phyloP scores from a whole-genome alignment of 2,888 invertebrate genomes.

The Pinctada fucata region DNA sequence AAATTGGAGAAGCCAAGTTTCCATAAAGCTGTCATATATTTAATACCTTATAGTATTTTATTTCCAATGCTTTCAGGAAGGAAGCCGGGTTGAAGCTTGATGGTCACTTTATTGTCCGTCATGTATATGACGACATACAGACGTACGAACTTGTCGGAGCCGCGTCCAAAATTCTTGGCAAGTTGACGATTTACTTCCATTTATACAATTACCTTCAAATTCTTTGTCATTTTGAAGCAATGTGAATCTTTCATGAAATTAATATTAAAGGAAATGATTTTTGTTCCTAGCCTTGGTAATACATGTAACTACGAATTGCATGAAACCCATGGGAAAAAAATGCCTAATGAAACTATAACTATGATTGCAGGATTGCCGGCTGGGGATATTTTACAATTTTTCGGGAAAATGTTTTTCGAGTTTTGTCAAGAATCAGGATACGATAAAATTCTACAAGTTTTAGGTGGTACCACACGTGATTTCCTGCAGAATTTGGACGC shows the following conservation, averaged over 20 bases:
- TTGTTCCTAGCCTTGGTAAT: no score
- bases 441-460: constrained; percentile 94
- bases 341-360: no score
- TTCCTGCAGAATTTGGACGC: constrained; percentile 97
- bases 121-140: constrained; percentile 96
- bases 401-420: constrained; percentile 72
- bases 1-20: no score
- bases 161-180: constrained; percentile 93
- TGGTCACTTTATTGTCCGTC: constrained; percentile 94
- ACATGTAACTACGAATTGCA: no score
- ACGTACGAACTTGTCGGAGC: constrained; percentile 95
- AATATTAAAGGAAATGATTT: no score
- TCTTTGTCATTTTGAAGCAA: no score
- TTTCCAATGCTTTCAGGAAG: constrained; percentile 82
- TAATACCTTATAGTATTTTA: no score
- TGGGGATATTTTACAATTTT: constrained; percentile 67
- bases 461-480: constrained; percentile 95
- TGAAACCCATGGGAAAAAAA: no score
- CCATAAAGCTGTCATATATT: no score
- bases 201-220: no score
- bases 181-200: constrained; percentile 71
- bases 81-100: constrained; percentile 96
- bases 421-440: constrained; percentile 84
- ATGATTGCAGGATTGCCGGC: constrained; percentile 61
- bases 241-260: no score